A percentile compares a stretch with the other conserved stretches of the same genome.
phyloP scores from a whole-genome alignment of 64 coral and sea anemone species.

The Trachythela sp. region DNA sequence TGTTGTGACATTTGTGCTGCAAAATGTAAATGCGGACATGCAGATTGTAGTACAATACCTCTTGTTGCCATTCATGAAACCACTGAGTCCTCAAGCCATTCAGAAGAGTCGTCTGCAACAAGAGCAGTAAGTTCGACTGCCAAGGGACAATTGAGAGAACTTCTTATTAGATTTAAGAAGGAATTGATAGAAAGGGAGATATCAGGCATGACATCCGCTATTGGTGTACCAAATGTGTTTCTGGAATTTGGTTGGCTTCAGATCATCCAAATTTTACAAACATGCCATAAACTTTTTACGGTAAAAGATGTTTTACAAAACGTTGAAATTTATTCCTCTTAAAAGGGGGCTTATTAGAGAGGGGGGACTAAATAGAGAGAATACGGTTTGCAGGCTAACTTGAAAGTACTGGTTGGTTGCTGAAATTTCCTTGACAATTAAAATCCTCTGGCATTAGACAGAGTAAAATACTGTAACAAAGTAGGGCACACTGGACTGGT shows the following conservation, averaged over 20 bases:
- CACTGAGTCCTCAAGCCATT: neutral
- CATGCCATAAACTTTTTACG: conserved; percentile 17
- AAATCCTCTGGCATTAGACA: no score
- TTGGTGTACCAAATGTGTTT: conserved; percentile 3
- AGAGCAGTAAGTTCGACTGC: neutral
- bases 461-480: no score
- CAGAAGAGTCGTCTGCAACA: neutral
- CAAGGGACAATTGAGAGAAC: neutral
- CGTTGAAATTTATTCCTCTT: no score
- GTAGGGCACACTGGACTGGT: no score
- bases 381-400: no score
- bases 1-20: conserved; percentile 24
- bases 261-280: neutral
- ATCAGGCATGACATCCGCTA: neutral
- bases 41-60: neutral
- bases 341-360: no score
- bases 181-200: neutral
- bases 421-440: no score
- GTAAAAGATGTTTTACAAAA: conserved; percentile 7
- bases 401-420: no score
- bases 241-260: conserved; percentile 23
- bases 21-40: neutral
- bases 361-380: no score
- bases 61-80: neutral
- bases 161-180: neutral